Percentiles rank a stretch among this genome's conserved stretches.
Conservation (phyloP, 2,113 vertebrate species). For the Tretioscincus oriximinensis region DNA sequence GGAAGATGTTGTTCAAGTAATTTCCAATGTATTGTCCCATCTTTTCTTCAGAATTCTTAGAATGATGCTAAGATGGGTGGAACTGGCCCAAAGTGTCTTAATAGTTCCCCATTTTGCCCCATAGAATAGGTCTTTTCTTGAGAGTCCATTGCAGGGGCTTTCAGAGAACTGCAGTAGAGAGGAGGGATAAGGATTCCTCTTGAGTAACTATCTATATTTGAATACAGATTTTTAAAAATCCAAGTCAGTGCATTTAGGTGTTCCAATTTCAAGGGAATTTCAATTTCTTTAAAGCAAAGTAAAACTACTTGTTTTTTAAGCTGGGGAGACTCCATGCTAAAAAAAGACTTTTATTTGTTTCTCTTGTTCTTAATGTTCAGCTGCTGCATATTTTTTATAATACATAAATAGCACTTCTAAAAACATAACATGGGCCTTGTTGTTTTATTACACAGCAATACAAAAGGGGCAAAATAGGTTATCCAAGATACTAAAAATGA, state of each 20-base stretch:
- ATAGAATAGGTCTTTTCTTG: not conserved
- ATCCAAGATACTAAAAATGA: conserved; percentile 63
- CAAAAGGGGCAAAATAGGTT: conserved; percentile 69
- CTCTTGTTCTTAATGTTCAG: not conserved
- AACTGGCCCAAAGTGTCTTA: not conserved
- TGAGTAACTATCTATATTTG: not conserved
- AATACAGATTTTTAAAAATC: not conserved
- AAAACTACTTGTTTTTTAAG: not conserved
- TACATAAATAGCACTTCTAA: conserved; percentile 42
- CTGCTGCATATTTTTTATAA: conserved; percentile 34
- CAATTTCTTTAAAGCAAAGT: not conserved
- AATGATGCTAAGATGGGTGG: not conserved
- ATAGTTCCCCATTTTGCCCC: too few species aligned
- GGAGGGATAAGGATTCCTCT: not conserved
- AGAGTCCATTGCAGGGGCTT: not conserved
- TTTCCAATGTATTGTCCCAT: not conserved
- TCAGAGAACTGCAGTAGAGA: not conserved
- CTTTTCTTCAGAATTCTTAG: not conserved
- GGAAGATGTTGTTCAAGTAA: not conserved
- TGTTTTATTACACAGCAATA: conserved; percentile 66
- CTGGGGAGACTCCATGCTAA: not conserved
- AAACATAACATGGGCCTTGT: conserved; percentile 60
- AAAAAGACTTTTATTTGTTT: conserved; percentile 15
- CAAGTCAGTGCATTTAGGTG: not conserved
- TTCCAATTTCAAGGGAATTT: not conserved